A percentile compares a stretch with the other conserved stretches of the same genome.
Conservation (phyloP, 2,113 vertebrate species). For the Menura novaehollandiae region DNA sequence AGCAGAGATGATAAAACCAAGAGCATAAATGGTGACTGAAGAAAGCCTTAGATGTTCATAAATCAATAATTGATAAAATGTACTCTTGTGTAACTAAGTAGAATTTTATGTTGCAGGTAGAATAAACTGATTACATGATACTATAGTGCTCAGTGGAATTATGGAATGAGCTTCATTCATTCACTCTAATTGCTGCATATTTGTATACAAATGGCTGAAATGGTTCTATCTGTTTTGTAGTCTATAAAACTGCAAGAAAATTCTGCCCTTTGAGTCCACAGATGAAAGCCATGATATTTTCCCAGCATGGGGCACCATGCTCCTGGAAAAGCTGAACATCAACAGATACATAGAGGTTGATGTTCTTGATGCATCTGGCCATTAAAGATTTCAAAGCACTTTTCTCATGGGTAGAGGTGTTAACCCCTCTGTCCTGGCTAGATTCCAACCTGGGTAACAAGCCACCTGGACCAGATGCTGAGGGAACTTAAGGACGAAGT, state of each 20-base stretch:
- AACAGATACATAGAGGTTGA: background rate
- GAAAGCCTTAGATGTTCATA: conserved; percentile 63
- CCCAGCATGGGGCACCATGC: background rate
- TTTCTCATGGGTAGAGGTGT: conserved; percentile 23
- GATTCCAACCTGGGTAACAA: conserved; percentile 21
- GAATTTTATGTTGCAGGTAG: conserved; percentile 58
- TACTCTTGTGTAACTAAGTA: conserved; percentile 63
- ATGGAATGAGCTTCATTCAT: conserved; percentile 41
- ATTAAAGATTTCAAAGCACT: conserved; percentile 28
- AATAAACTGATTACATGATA: conserved; percentile 64
- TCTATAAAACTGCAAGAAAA: conserved; percentile 26
- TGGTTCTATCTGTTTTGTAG: background rate
- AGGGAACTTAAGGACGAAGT: background rate
- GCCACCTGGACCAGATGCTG: conserved; percentile 37
- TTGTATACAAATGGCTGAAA: conserved; percentile 56
- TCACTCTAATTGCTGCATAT: conserved; percentile 49
- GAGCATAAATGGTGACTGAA: conserved; percentile 59
- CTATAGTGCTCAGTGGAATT: conserved; percentile 51
- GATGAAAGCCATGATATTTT: conserved; percentile 35
- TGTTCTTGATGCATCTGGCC: background rate
- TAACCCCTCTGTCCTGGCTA: conserved; percentile 36
- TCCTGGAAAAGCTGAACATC: background rate
- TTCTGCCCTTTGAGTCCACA: background rate
- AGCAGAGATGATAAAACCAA: conserved; percentile 62
- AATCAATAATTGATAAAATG: conserved; percentile 71